Percentiles rank a stretch among this genome's conserved stretches.
phyloP scores from a whole-genome alignment of 2,113 vertebrate genomes.

The Capricornis sumatraensis region DNA sequence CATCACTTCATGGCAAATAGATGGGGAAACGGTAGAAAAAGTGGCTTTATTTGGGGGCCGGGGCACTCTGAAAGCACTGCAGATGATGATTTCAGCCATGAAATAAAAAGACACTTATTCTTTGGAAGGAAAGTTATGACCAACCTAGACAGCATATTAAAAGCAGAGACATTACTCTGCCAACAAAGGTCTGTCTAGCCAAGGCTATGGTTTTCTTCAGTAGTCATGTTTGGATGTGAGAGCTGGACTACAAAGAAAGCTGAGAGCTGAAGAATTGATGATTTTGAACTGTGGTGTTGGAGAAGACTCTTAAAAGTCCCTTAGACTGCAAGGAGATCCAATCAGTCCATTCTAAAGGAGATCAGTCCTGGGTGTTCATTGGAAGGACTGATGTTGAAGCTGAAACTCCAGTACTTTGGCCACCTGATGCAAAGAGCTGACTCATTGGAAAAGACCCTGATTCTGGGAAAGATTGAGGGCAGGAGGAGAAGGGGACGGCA shows the following conservation, averaged over 20 bases:
- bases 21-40: background rate
- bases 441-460: background rate
- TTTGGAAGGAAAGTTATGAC: background rate
- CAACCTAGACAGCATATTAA: background rate
- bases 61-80: too few relatives aligned
- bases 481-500: background rate
- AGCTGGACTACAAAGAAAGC: background rate
- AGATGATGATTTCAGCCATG: too few relatives aligned
- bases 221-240: background rate
- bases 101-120: too few relatives aligned
- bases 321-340: background rate
- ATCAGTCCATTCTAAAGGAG: background rate
- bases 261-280: background rate
- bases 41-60: background rate
- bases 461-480: too few relatives aligned
- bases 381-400: background rate
- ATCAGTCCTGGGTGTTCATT: background rate
- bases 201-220: background rate
- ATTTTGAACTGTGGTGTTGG: background rate
- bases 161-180: background rate
- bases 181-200: background rate
- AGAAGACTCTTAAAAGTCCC: background rate
- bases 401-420: background rate
- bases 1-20: background rate
- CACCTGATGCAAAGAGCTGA: background rate